phyloP scores from a whole-genome alignment of 2,888 invertebrate species.

The Eupithecia inturbata region DNA sequence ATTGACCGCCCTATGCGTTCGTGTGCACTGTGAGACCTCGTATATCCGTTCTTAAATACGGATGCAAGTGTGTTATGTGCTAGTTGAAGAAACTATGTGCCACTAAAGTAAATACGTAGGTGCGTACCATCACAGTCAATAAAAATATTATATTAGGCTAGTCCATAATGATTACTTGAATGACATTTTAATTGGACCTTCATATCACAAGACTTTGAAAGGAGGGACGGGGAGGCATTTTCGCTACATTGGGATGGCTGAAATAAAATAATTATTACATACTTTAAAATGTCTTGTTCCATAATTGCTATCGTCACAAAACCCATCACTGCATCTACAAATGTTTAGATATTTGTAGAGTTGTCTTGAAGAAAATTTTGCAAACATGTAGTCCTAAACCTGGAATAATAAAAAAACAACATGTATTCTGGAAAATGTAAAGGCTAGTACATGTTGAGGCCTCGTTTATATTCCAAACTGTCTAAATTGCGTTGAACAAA shows the following conservation, averaged over 20 bases:
- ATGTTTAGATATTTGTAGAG: no score
- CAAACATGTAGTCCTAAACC: background rate
- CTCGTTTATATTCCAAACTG: background rate
- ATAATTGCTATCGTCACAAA: no score
- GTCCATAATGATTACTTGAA: background rate
- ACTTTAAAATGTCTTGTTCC: no score
- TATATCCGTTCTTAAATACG: no score
- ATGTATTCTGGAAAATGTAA: background rate
- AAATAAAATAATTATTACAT: background rate
- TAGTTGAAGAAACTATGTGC: background rate
- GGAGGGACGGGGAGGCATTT: no score
- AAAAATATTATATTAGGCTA: background rate
- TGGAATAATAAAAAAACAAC: background rate
- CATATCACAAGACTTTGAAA: background rate
- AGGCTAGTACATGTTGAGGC: background rate
- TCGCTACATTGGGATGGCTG: no score
- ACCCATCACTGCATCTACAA: no score
- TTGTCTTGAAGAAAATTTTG: no score
- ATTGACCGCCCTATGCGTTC: no score
- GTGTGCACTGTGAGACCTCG: no score
- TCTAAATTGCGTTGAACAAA: background rate
- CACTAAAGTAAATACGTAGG: background rate
- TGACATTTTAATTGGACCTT: background rate
- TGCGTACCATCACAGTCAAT: no score
- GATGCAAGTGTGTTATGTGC: no score